phyloP scores from a whole-genome alignment of 2,888 invertebrate species.

The Phyllotreta striolata region DNA sequence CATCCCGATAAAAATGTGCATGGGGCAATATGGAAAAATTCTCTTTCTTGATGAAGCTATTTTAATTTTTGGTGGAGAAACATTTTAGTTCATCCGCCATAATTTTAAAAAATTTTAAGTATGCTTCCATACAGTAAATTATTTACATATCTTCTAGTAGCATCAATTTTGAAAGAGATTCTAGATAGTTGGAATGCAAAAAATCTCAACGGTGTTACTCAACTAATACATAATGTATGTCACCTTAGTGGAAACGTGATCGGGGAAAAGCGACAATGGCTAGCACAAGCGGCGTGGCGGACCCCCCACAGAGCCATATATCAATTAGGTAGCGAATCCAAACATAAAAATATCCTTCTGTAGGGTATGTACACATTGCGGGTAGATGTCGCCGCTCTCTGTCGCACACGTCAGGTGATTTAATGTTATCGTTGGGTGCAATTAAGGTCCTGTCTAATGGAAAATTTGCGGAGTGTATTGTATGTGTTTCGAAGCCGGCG shows the following conservation, averaged over 20 bases:
- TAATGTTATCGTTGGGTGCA: conserved; percentile 45
- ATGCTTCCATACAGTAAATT: no score
- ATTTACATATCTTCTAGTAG: neutral
- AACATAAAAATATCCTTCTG: conserved; percentile 47
- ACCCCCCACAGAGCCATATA: conserved; percentile 55
- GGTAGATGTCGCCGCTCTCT: conserved; percentile 49
- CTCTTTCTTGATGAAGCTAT: no score
- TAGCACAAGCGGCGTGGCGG: conserved; percentile 30
- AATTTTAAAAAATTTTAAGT: no score
- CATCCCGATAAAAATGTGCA: no score
- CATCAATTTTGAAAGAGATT: neutral
- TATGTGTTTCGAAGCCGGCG: conserved; percentile 4
- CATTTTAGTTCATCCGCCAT: no score
- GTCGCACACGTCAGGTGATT: conserved; percentile 48
- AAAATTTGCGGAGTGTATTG: conserved; percentile 28
- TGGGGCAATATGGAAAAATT: no score
- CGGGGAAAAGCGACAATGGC: conserved; percentile 24
- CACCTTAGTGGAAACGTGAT: conserved; percentile 11
- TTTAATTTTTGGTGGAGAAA: no score
- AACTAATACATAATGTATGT: conserved; percentile 23
- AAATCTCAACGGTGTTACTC: neutral
- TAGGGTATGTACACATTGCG: conserved; percentile 34
- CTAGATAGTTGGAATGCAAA: neutral
- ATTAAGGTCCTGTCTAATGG: conserved; percentile 36
- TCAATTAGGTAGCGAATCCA: conserved; percentile 53